Evolutionary conservation across 2,113 vertebrate genomes (phyloP).

Genomic region (Anseranas semipalmata): DNA sequence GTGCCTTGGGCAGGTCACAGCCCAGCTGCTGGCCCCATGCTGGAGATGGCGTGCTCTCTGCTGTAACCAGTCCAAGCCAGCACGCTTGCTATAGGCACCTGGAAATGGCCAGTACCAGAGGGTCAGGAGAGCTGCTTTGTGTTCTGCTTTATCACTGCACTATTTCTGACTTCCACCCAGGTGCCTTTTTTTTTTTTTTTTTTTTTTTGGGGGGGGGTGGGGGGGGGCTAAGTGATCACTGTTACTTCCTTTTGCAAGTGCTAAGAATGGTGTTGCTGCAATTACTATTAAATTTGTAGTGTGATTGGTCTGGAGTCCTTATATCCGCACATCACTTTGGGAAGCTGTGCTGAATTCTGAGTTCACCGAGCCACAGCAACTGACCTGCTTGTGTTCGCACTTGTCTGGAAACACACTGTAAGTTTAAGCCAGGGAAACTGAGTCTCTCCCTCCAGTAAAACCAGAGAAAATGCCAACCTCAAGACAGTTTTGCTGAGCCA

Average conservation of each 20-base stretch:
- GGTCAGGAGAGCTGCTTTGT: not conserved
- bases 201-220: no score
- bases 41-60: not conserved
- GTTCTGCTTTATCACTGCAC: not conserved
- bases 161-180: not conserved
- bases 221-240: not conserved
- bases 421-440: not conserved
- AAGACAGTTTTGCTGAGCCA: not conserved
- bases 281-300: not conserved
- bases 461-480: not conserved
- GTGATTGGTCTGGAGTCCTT: not conserved
- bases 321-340: not conserved
- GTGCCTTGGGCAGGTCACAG: not conserved
- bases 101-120: not conserved
- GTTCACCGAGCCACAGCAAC: not conserved
- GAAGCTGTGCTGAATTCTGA: not conserved
- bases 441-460: not conserved
- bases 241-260: not conserved
- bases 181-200: not conserved
- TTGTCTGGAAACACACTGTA: not conserved
- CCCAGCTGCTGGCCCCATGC: not conserved
- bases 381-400: not conserved
- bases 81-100: not conserved
- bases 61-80: not conserved
- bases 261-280: not conserved